These are phyloP conservation scores for Rutpela maculata DNA, from an alignment of 2,888 invertebrate genomes.

Conservation along the genomic window DNA sequence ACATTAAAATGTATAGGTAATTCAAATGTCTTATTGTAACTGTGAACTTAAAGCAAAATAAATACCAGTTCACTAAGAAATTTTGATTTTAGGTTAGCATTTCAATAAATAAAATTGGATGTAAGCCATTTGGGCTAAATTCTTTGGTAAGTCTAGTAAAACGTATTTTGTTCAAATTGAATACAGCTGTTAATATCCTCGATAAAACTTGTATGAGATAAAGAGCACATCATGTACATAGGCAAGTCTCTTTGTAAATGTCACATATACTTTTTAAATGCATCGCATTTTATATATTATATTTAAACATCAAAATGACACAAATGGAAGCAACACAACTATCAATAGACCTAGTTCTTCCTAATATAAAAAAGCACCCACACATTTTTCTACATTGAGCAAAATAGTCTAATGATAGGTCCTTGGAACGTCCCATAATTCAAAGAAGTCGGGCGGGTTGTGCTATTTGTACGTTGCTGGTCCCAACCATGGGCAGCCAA, in stretches of 20 bases:
- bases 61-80: constrained; percentile 2
- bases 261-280: background rate
- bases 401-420: constrained; percentile 65
- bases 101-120: background rate
- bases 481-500: constrained; percentile 83
- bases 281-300: background rate
- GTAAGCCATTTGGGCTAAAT: constrained; percentile 12
- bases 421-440: constrained; percentile 70
- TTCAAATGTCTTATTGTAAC: no score
- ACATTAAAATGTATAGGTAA: no score
- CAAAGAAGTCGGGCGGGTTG: constrained; percentile 70
- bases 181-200: background rate
- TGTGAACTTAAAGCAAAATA: no score
- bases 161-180: background rate
- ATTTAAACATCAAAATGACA: constrained; percentile 4
- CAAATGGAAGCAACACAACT: constrained; percentile 49
- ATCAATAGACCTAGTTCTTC: constrained; percentile 8
- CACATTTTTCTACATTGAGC: constrained; percentile 46
- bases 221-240: background rate
- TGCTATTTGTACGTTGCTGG: constrained; percentile 81
- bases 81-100: background rate
- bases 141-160: background rate
- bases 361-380: constrained; percentile 35
- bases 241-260: background rate
- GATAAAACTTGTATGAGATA: background rate